These are phyloP conservation scores for Rhopalosiphum maidis DNA, from an alignment of 1,140 invertebrate species.

Conservation along the genomic window DNA sequence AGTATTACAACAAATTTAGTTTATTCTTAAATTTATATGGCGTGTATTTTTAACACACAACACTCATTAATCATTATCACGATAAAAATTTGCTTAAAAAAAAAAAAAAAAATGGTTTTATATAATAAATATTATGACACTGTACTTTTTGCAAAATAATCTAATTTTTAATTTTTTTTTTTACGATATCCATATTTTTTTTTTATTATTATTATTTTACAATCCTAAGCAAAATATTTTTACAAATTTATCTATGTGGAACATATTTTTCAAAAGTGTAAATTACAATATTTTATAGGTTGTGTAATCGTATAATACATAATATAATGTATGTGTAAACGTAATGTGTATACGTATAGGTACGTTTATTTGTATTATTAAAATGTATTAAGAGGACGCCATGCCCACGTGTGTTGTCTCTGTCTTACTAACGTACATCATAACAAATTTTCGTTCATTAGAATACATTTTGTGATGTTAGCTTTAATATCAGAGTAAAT, in stretches of 20 bases:
- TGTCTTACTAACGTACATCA: too few relatives aligned
- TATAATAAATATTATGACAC: neutral
- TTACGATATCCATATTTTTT: neutral
- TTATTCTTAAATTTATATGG: neutral
- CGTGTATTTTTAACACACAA: neutral
- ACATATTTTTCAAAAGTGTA: neutral
- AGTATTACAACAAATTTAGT: neutral
- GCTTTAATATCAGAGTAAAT: too few relatives aligned
- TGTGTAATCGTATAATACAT: neutral
- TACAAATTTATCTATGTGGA: neutral
- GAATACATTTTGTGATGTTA: too few relatives aligned
- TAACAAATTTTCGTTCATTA: too few relatives aligned
- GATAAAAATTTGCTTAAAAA: neutral
- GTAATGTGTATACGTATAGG: neutral
- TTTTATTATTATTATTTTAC: neutral
- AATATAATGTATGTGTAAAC: too few relatives aligned
- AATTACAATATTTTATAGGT: neutral
- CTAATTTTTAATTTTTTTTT: neutral
- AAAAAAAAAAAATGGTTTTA: slow-evolving; percentile 1
- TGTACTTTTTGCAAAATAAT: neutral
- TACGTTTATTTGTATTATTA: neutral
- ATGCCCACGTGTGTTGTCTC: too few relatives aligned
- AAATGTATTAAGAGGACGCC: too few relatives aligned
- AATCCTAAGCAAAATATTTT: neutral
- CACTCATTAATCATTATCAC: neutral